phyloP scores from a whole-genome alignment of 2,113 vertebrate genomes.

The Campylorhamphus procurvoides region DNA sequence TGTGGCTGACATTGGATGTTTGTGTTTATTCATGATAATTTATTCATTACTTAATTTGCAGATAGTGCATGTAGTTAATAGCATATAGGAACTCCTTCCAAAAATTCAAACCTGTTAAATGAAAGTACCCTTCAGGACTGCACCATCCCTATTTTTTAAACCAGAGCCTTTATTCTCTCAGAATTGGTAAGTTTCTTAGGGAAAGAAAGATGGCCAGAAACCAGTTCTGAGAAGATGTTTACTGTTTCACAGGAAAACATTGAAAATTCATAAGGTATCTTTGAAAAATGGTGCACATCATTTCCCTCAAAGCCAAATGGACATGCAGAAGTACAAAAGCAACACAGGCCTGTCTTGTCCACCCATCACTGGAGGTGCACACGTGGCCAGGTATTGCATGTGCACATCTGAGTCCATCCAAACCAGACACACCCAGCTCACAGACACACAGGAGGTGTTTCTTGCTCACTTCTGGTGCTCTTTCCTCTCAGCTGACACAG shows the following conservation, averaged over 20 bases:
- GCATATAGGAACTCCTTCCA: neutral
- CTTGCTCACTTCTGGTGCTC: neutral
- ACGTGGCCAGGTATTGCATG: neutral
- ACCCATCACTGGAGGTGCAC: neutral
- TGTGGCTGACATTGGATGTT: neutral
- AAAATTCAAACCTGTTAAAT: neutral
- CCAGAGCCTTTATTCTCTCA: neutral
- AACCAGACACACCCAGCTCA: neutral
- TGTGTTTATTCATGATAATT: conserved; percentile 30
- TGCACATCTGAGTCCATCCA: neutral
- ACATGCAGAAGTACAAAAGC: neutral
- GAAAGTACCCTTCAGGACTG: neutral
- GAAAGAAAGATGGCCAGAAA: neutral
- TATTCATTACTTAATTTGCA: conserved; percentile 36
- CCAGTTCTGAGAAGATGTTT: neutral
- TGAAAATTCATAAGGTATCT: neutral
- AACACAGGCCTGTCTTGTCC: neutral
- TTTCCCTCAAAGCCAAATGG: neutral
- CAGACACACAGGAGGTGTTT: neutral
- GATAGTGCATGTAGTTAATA: neutral
- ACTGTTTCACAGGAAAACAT: neutral
- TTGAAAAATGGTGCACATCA: neutral
- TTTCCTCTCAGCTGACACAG: neutral
- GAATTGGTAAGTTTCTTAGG: neutral
- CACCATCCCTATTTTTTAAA: neutral